Evolutionary conservation across 2,888 invertebrate species (phyloP).

Genomic region (Diaphora mendica): DNA sequence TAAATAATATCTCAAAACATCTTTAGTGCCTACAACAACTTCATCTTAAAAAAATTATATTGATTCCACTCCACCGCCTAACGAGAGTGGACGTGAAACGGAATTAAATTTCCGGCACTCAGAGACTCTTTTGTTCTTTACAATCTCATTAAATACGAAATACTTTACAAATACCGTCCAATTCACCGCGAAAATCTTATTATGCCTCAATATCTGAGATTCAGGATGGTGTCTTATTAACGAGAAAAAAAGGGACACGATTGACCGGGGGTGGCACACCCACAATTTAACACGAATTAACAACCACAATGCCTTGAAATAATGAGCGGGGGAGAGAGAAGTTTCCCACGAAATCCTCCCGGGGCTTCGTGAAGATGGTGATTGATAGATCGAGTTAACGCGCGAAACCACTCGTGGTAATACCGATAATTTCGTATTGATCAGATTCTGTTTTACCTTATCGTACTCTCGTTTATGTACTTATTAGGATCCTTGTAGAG

Average conservation of each 20-base stretch:
- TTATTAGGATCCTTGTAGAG: constrained; percentile 32
- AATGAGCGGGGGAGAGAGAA: constrained; percentile 41
- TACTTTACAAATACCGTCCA: constrained; percentile 68
- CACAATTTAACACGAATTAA: constrained; percentile 51
- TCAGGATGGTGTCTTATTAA: constrained; percentile 58
- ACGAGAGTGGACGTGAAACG: constrained; percentile 65
- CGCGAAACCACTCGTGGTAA: constrained; percentile 41
- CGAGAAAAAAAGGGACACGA: constrained; percentile 57
- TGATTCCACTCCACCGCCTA: constrained; percentile 64
- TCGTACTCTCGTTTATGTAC: constrained; percentile 32
- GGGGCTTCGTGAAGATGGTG: constrained; percentile 36
- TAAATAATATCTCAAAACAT: constrained; percentile 13
- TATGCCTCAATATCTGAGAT: constrained; percentile 65
- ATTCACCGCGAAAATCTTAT: constrained; percentile 68
- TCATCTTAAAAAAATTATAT: constrained; percentile 57
- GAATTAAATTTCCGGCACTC: constrained; percentile 72
- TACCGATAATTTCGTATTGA: constrained; percentile 46
- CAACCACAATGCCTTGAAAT: constrained; percentile 49
- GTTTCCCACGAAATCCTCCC: constrained; percentile 33
- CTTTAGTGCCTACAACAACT: constrained; percentile 20
- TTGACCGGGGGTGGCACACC: constrained; percentile 43
- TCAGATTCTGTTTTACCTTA: constrained; percentile 38
- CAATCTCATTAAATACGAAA: constrained; percentile 74
- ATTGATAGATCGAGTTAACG: constrained; percentile 48
- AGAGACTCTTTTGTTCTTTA: constrained; percentile 73